Conservation (phyloP, 2,113 vertebrate species). For the Bettongia penicillata region DNA sequence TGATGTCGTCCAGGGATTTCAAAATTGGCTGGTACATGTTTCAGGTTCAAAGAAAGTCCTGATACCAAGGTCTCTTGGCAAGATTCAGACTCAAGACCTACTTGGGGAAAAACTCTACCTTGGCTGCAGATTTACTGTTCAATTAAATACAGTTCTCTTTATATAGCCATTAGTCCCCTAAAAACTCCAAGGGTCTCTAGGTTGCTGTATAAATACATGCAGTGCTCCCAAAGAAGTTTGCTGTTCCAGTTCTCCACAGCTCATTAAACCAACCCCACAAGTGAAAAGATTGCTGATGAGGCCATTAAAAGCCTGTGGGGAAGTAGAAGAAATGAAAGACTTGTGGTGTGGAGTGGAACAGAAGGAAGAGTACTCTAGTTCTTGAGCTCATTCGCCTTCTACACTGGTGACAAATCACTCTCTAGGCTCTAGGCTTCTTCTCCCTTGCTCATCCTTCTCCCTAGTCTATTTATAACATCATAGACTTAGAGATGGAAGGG, state of each 20-base stretch:
- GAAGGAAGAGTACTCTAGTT: background rate
- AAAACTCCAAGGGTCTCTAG: background rate
- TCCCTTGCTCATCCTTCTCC: background rate
- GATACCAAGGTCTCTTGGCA: background rate
- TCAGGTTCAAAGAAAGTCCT: background rate
- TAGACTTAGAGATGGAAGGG: background rate
- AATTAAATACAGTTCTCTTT: background rate
- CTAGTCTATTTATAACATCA: background rate
- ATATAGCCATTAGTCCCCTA: background rate
- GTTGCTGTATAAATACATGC: background rate
- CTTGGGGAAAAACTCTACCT: background rate
- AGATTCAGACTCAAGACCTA: background rate
- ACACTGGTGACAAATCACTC: background rate
- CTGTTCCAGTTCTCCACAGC: background rate
- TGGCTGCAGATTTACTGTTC: background rate
- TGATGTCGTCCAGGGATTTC: background rate
- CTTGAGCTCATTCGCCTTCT: background rate
- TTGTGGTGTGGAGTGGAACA: background rate
- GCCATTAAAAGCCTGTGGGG: background rate
- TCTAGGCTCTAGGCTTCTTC: background rate
- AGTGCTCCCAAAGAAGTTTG: background rate
- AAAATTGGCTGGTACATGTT: background rate
- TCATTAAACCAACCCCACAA: background rate
- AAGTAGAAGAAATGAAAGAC: background rate
- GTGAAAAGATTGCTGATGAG: background rate